A percentile compares a stretch with the other conserved stretches of the same genome.
phyloP scores from a whole-genome alignment of 1,140 invertebrate species.

The Heliconius hermathena region DNA sequence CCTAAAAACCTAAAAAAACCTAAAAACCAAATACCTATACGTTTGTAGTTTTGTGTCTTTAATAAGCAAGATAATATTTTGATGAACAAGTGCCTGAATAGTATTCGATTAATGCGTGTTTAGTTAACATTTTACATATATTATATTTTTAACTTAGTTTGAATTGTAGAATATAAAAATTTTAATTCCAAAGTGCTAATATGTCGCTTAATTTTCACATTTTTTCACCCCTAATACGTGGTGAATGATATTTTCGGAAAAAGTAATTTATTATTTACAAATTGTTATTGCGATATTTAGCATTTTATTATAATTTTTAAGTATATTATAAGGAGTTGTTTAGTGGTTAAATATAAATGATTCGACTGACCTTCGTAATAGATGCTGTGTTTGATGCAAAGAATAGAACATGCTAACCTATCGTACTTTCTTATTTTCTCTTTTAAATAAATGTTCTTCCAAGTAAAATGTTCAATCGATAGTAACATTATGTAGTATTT shows the following conservation, averaged over 20 bases:
- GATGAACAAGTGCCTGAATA: slow-evolving; percentile 3
- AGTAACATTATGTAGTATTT: neutral
- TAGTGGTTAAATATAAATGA: slow-evolving; percentile 23
- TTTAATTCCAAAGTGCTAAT: neutral
- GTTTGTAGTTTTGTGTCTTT: neutral
- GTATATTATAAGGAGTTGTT: neutral
- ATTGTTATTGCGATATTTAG: neutral
- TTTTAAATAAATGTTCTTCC: neutral
- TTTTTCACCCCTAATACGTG: neutral
- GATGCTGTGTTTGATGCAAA: slow-evolving; percentile 6
- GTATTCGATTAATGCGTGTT: neutral
- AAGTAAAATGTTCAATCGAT: neutral
- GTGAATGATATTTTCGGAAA: neutral
- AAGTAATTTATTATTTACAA: neutral
- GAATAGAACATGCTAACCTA: neutral
- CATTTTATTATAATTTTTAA: slow-evolving; percentile 1
- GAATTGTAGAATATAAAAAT: neutral
- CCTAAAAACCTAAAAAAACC: too few relatives aligned
- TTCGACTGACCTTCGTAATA: slow-evolving; percentile 36
- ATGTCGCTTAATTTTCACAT: neutral
- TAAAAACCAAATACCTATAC: too few relatives aligned
- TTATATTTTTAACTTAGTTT: neutral
- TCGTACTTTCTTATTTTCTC: neutral
- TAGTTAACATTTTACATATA: neutral
- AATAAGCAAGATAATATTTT: slow-evolving; percentile 1